These are phyloP conservation scores for Ganaspis sp. DNA, from an alignment of 1,140 invertebrate species.

Conservation along the genomic window DNA sequence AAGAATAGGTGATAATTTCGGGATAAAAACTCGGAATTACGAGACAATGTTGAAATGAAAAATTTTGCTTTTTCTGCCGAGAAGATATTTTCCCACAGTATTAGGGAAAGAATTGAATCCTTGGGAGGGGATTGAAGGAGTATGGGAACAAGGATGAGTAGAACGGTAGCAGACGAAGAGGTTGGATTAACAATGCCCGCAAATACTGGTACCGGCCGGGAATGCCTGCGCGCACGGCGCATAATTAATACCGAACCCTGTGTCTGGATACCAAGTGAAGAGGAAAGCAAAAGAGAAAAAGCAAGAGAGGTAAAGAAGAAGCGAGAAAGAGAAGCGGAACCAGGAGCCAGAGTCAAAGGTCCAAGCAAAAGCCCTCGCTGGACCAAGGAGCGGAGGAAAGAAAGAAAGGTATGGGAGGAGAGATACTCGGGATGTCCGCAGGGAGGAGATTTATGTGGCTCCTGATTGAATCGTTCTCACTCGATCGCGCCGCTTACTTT, in stretches of 20 bases:
- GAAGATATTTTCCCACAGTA: background rate
- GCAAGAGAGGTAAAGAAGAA: slow-evolving; percentile 41
- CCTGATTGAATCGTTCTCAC: slow-evolving; percentile 78
- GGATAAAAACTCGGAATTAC: too few relatives aligned
- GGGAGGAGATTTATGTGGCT: slow-evolving; percentile 76
- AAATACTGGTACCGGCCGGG: slow-evolving; percentile 74
- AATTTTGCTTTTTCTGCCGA: background rate
- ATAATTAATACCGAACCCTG: slow-evolving; percentile 73
- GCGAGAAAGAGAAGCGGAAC: slow-evolving; percentile 49
- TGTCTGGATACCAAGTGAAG: slow-evolving; percentile 44
- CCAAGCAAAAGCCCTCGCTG: slow-evolving; percentile 40
- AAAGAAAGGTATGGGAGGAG: slow-evolving; percentile 46
- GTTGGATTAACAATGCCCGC: slow-evolving; percentile 74
- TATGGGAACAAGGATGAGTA: slow-evolving; percentile 47
- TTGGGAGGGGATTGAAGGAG: background rate
- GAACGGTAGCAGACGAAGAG: slow-evolving; percentile 72
- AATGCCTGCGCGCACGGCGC: slow-evolving; percentile 73
- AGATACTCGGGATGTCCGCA: slow-evolving; percentile 71
- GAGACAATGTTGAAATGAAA: too few relatives aligned
- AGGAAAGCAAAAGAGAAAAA: slow-evolving; percentile 56
- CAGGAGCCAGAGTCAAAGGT: slow-evolving; percentile 59
- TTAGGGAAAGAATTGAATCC: slow-evolving; percentile 16
- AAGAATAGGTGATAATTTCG: too few relatives aligned
- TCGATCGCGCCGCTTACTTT: slow-evolving; percentile 74
- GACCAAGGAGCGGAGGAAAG: slow-evolving; percentile 54